phyloP scores from a whole-genome alignment of 2,888 invertebrate genomes.

The Petrophora chlorosata region DNA sequence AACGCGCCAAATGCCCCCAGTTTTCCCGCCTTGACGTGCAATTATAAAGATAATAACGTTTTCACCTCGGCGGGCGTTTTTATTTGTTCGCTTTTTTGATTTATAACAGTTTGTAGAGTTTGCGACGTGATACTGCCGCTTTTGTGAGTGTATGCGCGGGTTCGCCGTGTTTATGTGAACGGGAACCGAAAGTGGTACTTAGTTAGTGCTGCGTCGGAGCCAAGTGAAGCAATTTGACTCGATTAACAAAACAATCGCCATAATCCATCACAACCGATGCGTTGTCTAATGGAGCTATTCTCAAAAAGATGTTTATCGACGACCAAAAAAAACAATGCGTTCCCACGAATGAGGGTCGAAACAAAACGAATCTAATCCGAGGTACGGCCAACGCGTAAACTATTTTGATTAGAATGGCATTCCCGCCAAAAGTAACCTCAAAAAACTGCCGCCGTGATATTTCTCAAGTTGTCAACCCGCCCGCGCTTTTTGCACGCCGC shows the following conservation, averaged over 20 bases:
- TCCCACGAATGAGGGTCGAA: constrained; percentile 62
- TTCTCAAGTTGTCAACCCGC: constrained; percentile 75
- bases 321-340: constrained; percentile 56
- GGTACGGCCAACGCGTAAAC: constrained; percentile 70
- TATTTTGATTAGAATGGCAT: constrained; percentile 83
- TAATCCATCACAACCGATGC: constrained; percentile 58
- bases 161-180: constrained; percentile 5
- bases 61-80: constrained; percentile 77
- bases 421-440: constrained; percentile 69
- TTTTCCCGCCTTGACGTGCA: constrained; percentile 79
- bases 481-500: constrained; percentile 68
- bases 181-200: background rate
- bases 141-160: constrained; percentile 13
- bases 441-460: constrained; percentile 67
- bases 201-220: constrained; percentile 3
- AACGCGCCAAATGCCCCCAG: constrained; percentile 55
- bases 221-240: background rate
- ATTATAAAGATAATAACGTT: constrained; percentile 84
- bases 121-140: constrained; percentile 37
- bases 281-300: constrained; percentile 10
- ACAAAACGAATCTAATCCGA: constrained; percentile 54
- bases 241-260: constrained; percentile 42
- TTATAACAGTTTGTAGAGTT: constrained; percentile 70
- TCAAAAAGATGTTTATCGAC: constrained; percentile 28
- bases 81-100: constrained; percentile 79